Evolutionary conservation across 1,140 invertebrate genomes (phyloP), one percentile per base, ranked within the genome.

Genomic region (Megalonaias nervosa): DNA sequence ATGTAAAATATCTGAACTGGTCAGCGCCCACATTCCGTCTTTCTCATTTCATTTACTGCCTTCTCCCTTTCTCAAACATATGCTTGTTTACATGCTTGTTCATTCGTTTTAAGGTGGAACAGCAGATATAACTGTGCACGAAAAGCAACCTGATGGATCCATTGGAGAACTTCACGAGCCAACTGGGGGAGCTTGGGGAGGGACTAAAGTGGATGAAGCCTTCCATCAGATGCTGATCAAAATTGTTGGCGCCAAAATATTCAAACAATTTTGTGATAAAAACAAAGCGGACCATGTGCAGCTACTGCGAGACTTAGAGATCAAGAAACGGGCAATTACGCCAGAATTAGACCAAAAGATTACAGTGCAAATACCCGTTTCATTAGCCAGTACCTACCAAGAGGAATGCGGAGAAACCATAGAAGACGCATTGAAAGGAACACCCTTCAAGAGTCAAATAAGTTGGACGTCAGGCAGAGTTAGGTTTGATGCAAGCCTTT

Each of bases 121-220:
- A 19, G 92, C 93, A 0, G 93, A 93, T 80, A 93, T 93, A 60
- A 93, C 93, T 1, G 92, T 93, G 17, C 93, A 93, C 86, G 92
- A 93, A 81, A 85, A 93, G 58, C 88, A 91, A 55, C 79, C 86
- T 16, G 82, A 83, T 19, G 90, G 91, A 4, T 85, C 82, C 17
- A 82, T 93, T 2, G 91, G 91, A 80, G 93, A 93, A 85, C 87
- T 93, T 16, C 90, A 93, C 82, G 93, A 93, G 81, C 92, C 93
- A 4, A 92, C 91, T 64, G 93, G 93, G 15, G 93, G 92, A 31
- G 90, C 92, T 6, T 92, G 91, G 85, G 93, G 93, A 70, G 93
- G 92, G 9, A 73, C 79, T 1, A 67, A 65, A 13, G 79, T 80
- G 6, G 78, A 80, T 64, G 55, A 80, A 16, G 64, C 64, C 11